Base-by-base conservation (phyloP, 1,140 invertebrate species). In the Oncopodura yosiiana region DNA sequence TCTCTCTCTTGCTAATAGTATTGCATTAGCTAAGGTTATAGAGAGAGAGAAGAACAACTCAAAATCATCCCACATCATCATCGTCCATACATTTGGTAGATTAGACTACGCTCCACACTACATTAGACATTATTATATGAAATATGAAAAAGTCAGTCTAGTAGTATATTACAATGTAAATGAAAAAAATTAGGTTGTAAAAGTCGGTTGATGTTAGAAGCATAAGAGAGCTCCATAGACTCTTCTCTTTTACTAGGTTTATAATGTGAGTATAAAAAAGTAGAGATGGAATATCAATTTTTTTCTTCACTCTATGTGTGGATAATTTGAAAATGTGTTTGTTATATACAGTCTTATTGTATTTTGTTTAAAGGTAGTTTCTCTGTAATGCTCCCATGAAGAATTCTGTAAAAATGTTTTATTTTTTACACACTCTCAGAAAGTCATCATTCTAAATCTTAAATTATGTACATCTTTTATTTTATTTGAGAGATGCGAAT, bases 131-230 rank as follows among this genome's bases (percentile, higher is more conserved):
- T 19, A 21, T 21, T 16, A 1, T 26, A 5, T 14, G n/a, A 11
- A 9, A 14, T 16, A 14, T 18, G 14, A 14, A 9, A 39, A 19
- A 19, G 16, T n/a, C 9, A 8, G 16, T 2, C 43, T 27, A 2
- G 27, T 14, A 29, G 18, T n/a, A 16, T 26, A 45, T 24, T 8
- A 29, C n/a, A 12, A 30, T 24, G 24, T 24, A 14, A 14, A 6
- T 34, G 9, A 21, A 50, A 50, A 50, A 50, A 50, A 50, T 50
- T 50, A 36, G 49, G 49, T 36, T 41, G 39, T 50, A 50, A 50
- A 50, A 50, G 34, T 50, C 26, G 18, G 38, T 41, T 21, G 6
- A 16, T 12, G 29, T 49, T 49, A n/a, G n/a, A n/a, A n/a, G n/a
- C n/a, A n/a, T n/a, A n/a, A n/a, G n/a, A n/a, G n/a, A n/a, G n/a